Evolutionary conservation across 2,113 vertebrate genomes (phyloP), one percentile per base, ranked within the genome.

Genomic region (Hippocampus comes): DNA sequence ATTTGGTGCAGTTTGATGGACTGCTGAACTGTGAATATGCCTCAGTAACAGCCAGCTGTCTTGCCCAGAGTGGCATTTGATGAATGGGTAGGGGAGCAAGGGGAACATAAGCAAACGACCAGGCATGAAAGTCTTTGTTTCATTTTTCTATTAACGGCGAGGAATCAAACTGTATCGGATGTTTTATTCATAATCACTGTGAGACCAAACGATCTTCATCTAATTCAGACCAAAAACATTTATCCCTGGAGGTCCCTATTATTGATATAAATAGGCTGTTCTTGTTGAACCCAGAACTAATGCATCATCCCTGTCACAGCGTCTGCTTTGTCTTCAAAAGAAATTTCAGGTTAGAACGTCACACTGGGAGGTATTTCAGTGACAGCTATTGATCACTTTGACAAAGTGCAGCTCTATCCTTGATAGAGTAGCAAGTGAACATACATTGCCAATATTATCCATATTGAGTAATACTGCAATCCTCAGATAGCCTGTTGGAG

Each of bases 11-110:
- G 89, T 92, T 91, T 91, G 91, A 93, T 89, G 89, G 88, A 88
- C 90, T 91, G 90, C 81, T 92, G 90, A 89, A 89, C 90, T 91
- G 89, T 91, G 91, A 92, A 90, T 91, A 88, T 91, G 86, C 84
- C 86, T 73, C 71, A 82, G 84, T 71, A 70, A 23, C 72, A 77
- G 88, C 89, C 89, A 91, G 90, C 89, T 91, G 90, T 93, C 89
- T 84, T 64, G 81, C 86, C 84, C 72, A 64, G 75, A 91, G 83
- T 88, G 81, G 86, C 89, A 88, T 78, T 84, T 91, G 91, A 93
- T 91, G 90, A 90, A 93, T 90, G 82, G 84, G 71, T 71, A 55
- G 67, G 70, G 74, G 80, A 89, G 83, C 83, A 67, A 59, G 46
- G 79, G 82, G 85, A 86, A 90, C 86, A 87, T 90, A 91, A 91